Base-by-base conservation (phyloP, 2,797 vertebrate species). In the Cyclopterus lumpus region DNA sequence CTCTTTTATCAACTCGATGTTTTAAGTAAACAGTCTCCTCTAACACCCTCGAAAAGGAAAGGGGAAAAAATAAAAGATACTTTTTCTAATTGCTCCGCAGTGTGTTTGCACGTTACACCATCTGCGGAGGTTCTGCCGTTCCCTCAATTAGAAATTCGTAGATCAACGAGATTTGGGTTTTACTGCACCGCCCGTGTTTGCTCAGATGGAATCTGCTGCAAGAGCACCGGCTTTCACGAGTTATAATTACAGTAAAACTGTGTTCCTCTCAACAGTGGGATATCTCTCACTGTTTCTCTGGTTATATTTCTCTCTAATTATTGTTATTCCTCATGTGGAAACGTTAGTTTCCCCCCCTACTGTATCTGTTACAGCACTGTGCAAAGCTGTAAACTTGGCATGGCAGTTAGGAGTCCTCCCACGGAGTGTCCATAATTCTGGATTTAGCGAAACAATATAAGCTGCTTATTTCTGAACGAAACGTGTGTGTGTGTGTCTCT, bases 231-330 rank as follows among this genome's bases (percentile, higher is more conserved):
- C 71, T 72, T 83, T 87, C 84, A 80, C 68, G 51, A 84, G 58
- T 79, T 78, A 75, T 92, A 91, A 94, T 94, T 94, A 93, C 90
- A 84, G 81, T 80, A 88, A 89, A 87, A 81, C 75, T 80, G 77
- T 44, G 51, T 82, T 86, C 53, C 68, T 71, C 73, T 70, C 67
- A 76, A 62, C 80, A 73, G 72, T 79, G 55, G 74, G 77, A 55
- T 77, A 54, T 75, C 61, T 44, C 8, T 66, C 69, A 59, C 30
- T 71, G 67, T 49, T 30, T 72, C 34, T 32, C 48, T 86, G 62
- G 63, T 68, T 86, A 67, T 79, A 86, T 82, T 79, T 84, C 66
- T 71, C 82, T 79, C 70, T 89, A 91, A 93, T 93, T 89, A 89
- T 90, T 88, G 73, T 83, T 83, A 68, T 86, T 89, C 68, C 83